Evolutionary conservation across 2,797 vertebrate species (phyloP).

Genomic region (Mormyrus proboscirostris): DNA sequence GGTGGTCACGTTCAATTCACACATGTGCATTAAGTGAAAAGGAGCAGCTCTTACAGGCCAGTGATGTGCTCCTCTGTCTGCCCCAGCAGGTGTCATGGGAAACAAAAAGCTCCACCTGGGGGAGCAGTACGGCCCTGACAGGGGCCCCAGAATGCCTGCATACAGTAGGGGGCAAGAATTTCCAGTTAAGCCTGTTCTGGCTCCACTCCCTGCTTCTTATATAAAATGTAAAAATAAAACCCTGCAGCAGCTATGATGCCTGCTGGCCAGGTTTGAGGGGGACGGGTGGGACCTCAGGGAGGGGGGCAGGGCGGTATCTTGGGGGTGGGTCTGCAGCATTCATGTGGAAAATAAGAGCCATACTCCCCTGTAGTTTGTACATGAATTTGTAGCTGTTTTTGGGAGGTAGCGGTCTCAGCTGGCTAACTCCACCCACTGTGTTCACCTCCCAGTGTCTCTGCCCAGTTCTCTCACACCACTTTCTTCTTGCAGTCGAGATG

Average conservation of each 20-base stretch:
- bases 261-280: not conserved
- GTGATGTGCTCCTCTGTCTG: not conserved
- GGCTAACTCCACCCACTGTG: not conserved
- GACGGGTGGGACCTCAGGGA: not conserved
- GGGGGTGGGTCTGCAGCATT: not conserved
- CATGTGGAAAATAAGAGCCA: not conserved
- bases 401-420: not conserved
- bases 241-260: not conserved
- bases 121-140: not conserved
- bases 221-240: not conserved
- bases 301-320: not conserved
- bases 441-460: not conserved
- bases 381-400: not conserved
- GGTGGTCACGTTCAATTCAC: not conserved
- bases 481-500: not conserved
- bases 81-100: not conserved
- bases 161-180: not conserved
- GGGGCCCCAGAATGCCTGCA: not conserved
- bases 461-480: not conserved
- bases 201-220: not conserved
- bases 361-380: not conserved
- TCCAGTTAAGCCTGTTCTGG: not conserved
- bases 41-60: not conserved
- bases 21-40: not conserved
- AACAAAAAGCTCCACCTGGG: not conserved